These are phyloP conservation scores for Ryuthela nishihirai DNA, from an alignment of 2,888 invertebrate genomes.

Conservation along the genomic window DNA sequence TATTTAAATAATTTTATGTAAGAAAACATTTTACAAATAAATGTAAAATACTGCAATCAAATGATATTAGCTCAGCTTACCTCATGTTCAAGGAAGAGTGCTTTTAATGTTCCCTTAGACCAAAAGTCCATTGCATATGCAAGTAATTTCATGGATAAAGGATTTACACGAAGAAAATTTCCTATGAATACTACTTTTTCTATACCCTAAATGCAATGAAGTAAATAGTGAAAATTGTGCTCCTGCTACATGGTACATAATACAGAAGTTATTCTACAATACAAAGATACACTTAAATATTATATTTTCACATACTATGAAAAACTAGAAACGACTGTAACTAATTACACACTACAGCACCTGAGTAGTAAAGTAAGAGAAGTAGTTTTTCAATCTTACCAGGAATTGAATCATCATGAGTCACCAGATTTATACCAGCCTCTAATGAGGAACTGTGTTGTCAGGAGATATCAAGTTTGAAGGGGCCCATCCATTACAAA, in stretches of 20 bases:
- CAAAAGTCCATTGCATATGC: conserved; percentile 98
- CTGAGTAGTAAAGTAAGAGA: too few species aligned
- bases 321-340: too few species aligned
- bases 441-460: too few species aligned
- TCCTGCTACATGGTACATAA: background rate
- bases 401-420: too few species aligned
- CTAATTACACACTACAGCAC: too few species aligned
- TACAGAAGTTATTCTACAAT: background rate
- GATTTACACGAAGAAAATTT: conserved; percentile 93
- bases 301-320: too few species aligned
- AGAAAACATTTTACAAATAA: background rate
- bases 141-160: conserved; percentile 91
- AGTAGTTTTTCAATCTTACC: too few species aligned
- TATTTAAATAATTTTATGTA: background rate
- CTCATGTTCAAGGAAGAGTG: conserved; percentile 93
- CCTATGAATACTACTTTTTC: conserved; percentile 85
- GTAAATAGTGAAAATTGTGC: background rate
- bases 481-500: too few species aligned
- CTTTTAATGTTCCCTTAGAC: conserved; percentile 93
- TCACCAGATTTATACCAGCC: too few species aligned
- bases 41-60: background rate
- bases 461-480: too few species aligned
- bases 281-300: too few species aligned
- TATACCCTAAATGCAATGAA: conserved; percentile 39
- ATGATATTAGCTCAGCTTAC: conserved; percentile 55